A percentile compares a stretch with the other conserved stretches of the same genome.
phyloP scores from a whole-genome alignment of 1,140 invertebrate species.

The Dendrolimus kikuchii region DNA sequence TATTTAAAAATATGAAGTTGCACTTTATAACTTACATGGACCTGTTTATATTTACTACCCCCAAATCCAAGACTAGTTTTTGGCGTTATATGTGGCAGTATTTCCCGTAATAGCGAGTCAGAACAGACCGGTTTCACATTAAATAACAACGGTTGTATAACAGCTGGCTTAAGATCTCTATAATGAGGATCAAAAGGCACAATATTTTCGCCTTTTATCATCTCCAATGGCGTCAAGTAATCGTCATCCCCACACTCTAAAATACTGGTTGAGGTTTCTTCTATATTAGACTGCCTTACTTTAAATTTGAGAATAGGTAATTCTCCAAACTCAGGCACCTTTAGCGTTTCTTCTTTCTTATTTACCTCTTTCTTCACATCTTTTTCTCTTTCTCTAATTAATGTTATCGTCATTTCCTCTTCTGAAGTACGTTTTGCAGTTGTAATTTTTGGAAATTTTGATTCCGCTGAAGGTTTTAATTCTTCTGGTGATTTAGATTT shows the following conservation, averaged over 20 bases:
- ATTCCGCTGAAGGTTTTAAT: background rate
- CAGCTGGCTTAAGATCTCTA: background rate
- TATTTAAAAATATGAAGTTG: too few species aligned
- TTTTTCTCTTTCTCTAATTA: slow-evolving; percentile 13
- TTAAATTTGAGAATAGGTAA: slow-evolving; percentile 14
- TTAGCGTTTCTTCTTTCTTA: slow-evolving; percentile 4
- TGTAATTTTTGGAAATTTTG: background rate
- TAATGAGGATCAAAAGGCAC: slow-evolving; percentile 7
- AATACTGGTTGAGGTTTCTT: slow-evolving; percentile 12
- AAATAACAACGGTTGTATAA: slow-evolving; percentile 12
- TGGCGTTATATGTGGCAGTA: background rate
- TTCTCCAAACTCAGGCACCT: slow-evolving; percentile 10
- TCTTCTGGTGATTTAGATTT: slow-evolving; percentile 1
- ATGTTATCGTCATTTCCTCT: slow-evolving; percentile 9
- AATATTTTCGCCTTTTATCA: slow-evolving; percentile 20
- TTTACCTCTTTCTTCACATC: slow-evolving; percentile 8
- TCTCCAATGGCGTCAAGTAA: slow-evolving; percentile 4
- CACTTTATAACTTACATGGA: background rate
- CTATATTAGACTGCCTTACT: slow-evolving; percentile 1
- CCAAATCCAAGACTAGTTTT: too few species aligned
- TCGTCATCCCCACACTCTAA: slow-evolving; percentile 14
- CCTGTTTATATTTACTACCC: too few species aligned
- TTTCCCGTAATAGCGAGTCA: too few species aligned
- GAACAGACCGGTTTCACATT: slow-evolving; percentile 6
- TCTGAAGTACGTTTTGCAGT: background rate